phyloP scores from a whole-genome alignment of 2,113 vertebrate species.

The Saguinus midas region DNA sequence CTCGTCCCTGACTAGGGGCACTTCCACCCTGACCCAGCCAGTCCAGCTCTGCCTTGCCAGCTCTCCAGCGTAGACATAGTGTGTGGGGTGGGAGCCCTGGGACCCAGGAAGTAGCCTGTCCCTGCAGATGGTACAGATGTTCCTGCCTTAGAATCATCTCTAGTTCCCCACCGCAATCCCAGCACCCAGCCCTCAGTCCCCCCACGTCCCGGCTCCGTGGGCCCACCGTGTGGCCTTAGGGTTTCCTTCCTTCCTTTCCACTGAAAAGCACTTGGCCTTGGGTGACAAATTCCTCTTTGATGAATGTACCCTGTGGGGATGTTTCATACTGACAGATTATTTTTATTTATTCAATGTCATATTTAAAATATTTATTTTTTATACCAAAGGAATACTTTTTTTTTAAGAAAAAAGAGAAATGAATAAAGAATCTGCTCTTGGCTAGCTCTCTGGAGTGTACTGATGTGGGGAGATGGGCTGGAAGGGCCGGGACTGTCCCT shows the following conservation, averaged over 20 bases:
- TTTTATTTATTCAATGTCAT: conserved; percentile 81
- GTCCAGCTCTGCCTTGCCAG: background rate
- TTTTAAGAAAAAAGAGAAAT: conserved; percentile 66
- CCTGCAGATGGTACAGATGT: conserved; percentile 33
- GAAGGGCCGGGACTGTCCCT: background rate
- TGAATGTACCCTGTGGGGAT: conserved; percentile 81
- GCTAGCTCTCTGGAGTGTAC: background rate
- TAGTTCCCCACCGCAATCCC: accelerated
- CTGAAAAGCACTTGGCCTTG: conserved; percentile 55
- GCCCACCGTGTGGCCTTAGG: background rate
- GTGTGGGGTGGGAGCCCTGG: background rate
- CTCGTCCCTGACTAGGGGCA: background rate
- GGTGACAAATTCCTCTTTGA: conserved; percentile 68
- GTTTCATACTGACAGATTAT: conserved; percentile 80
- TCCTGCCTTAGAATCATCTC: background rate
- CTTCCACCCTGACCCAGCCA: background rate
- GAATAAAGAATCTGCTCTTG: conserved; percentile 75
- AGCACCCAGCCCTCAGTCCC: background rate
- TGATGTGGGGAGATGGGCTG: background rate
- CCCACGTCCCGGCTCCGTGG: background rate
- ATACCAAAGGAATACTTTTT: conserved; percentile 76
- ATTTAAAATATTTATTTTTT: conserved; percentile 83
- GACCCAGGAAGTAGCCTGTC: background rate
- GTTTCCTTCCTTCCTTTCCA: conserved; percentile 39
- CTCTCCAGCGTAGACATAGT: background rate